Evolutionary conservation across 2,113 vertebrate genomes (phyloP).

Genomic region (Parus major): DNA sequence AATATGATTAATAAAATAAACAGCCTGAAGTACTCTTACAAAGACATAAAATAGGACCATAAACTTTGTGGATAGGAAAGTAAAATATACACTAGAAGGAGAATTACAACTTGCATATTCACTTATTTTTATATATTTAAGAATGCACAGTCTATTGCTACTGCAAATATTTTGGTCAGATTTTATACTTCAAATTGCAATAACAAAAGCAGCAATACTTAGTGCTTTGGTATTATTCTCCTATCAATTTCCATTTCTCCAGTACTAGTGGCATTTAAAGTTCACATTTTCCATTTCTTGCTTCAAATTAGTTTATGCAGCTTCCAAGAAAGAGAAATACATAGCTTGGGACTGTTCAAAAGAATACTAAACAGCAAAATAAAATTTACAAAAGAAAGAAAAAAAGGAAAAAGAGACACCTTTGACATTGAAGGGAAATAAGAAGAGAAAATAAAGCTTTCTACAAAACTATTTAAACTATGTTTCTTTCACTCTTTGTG

Average conservation of each 20-base stretch:
- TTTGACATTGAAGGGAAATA: background rate
- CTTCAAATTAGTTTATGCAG: background rate
- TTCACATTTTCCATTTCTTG: background rate
- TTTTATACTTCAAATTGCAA: background rate
- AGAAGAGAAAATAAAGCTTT: background rate
- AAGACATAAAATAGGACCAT: conserved; percentile 23
- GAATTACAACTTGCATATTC: background rate
- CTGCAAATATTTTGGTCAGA: background rate
- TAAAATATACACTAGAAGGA: conserved; percentile 19
- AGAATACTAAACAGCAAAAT: background rate
- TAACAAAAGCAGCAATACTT: background rate
- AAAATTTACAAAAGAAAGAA: background rate
- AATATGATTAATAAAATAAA: conserved; percentile 68
- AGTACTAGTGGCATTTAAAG: background rate
- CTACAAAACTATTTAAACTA: background rate
- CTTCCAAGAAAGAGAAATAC: background rate
- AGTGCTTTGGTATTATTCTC: background rate
- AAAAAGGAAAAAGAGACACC: background rate
- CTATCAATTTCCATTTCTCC: background rate
- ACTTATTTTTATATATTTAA: background rate
- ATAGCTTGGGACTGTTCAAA: background rate
- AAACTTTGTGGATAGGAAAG: conserved; percentile 30
- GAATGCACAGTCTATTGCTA: background rate
- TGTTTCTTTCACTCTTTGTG: background rate
- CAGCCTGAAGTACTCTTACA: conserved; percentile 20